Evolutionary conservation across 2,797 vertebrate species (phyloP).

Genomic region (Rhinophrynus dorsalis): DNA sequence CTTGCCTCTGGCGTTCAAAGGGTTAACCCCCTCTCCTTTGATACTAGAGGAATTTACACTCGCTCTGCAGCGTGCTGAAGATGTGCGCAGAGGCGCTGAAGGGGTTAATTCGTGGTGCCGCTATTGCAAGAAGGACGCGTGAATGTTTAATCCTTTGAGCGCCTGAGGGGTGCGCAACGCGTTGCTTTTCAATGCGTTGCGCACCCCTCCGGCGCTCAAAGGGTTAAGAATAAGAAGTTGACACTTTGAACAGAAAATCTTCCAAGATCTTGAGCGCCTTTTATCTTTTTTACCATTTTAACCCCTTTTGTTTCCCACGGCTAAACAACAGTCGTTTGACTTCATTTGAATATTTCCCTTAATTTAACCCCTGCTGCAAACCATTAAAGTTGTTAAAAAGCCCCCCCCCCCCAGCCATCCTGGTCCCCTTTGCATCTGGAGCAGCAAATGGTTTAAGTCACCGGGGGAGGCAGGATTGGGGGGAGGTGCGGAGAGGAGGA

Average conservation of each 20-base stretch:
- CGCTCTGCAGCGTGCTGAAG: no score
- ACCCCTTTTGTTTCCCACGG: neutral
- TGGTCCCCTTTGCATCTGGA: constrained; percentile 68
- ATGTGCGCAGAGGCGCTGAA: no score
- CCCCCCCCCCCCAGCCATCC: neutral
- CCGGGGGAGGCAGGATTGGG: constrained; percentile 57
- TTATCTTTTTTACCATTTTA: neutral
- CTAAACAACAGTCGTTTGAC: neutral
- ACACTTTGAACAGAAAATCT: no score
- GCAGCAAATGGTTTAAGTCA: constrained; percentile 73
- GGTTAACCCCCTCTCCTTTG: no score
- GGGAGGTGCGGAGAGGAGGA: constrained; percentile 49
- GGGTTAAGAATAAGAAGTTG: no score
- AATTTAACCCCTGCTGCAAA: neutral
- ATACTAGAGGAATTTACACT: no score
- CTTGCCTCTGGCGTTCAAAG: no score
- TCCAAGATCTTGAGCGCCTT: no score
- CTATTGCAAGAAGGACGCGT: no score
- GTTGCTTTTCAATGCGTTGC: neutral
- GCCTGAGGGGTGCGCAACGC: neutral
- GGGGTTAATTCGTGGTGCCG: no score
- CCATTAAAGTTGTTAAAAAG: no score
- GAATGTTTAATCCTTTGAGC: neutral
- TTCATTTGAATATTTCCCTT: neutral
- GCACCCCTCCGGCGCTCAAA: neutral